Conservation (phyloP, 2,888 invertebrate genomes). For the Hydroisotoma schaefferi region DNA sequence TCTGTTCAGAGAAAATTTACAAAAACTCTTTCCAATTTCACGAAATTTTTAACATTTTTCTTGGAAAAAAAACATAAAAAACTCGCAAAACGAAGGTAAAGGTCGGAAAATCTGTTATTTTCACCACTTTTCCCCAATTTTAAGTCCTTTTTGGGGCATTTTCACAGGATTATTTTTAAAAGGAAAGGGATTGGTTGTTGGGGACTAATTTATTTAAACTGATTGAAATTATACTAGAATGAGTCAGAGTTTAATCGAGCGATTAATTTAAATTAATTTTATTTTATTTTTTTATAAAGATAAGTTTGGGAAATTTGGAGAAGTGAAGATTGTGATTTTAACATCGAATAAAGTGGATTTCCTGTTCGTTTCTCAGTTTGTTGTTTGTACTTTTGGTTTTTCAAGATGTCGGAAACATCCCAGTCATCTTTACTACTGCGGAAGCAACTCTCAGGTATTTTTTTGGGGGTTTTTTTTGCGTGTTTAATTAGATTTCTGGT, state of each 20-base stretch:
- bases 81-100: neutral
- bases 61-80: no score
- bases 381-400: no score
- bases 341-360: neutral
- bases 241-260: no score
- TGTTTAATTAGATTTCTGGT: neutral
- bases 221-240: no score
- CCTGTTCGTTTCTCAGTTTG: neutral
- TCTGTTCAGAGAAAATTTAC: neutral
- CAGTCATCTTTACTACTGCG: slow-evolving; percentile 91
- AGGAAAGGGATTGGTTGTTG: no score
- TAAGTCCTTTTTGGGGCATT: no score
- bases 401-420: slow-evolving; percentile 51
- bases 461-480: slow-evolving; percentile 45
- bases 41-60: neutral
- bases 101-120: neutral
- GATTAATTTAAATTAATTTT: no score
- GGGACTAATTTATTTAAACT: no score
- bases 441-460: slow-evolving; percentile 89
- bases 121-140: slow-evolving; percentile 1
- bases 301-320: neutral
- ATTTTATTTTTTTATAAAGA: neutral
- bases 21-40: neutral
- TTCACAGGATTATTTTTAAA: no score
- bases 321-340: neutral